These are phyloP conservation scores for Zootoca vivipara DNA, from an alignment of 2,113 vertebrate genomes.

Conservation along the genomic window DNA sequence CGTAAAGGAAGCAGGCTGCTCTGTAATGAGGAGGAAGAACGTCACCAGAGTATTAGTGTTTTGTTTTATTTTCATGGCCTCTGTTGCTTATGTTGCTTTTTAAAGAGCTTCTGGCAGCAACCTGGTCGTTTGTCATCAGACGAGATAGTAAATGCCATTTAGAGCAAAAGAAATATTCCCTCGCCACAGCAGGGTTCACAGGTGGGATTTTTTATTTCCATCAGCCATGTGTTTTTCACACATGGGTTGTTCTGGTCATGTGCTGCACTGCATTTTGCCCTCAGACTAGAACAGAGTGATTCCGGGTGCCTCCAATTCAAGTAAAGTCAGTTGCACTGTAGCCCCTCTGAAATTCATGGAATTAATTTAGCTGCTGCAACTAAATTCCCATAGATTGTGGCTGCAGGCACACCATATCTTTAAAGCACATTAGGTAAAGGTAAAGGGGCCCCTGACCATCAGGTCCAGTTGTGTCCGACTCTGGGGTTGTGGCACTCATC, in stretches of 20 bases:
- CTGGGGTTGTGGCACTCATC: too few relatives aligned
- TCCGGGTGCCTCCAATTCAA: background rate
- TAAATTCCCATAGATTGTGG: background rate
- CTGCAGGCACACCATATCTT: too few relatives aligned
- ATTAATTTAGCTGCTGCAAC: background rate
- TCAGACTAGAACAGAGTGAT: background rate
- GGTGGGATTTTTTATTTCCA: conserved; percentile 33
- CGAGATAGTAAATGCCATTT: background rate
- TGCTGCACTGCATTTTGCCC: background rate
- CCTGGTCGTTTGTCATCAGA: background rate
- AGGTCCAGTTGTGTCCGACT: too few relatives aligned
- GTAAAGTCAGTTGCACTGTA: background rate
- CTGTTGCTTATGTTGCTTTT: conserved; percentile 25
- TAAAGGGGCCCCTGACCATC: too few relatives aligned
- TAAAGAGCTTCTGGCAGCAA: background rate
- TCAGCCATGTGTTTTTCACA: conserved; percentile 23
- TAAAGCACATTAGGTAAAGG: too few relatives aligned
- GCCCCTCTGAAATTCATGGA: background rate
- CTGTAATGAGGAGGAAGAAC: background rate
- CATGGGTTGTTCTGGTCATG: rapidly evolving
- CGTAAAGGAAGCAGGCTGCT: background rate
- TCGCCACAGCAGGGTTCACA: background rate
- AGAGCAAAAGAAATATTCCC: background rate
- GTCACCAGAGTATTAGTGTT: background rate
- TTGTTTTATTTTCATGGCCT: background rate